phyloP scores from a whole-genome alignment of 2,888 invertebrate genomes.

The Pachymerium ferrugineum region DNA sequence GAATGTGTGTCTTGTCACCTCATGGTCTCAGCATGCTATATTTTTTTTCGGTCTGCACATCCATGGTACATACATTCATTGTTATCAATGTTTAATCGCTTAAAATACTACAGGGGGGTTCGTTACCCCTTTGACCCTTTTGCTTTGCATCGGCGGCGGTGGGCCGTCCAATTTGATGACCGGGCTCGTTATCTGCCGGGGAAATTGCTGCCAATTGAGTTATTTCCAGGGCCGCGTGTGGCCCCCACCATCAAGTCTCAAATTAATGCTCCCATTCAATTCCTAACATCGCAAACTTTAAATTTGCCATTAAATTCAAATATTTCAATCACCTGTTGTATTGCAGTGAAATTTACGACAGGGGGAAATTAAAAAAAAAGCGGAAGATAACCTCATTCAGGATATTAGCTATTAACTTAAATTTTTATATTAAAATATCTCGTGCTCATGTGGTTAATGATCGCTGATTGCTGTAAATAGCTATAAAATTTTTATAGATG shows the following conservation, averaged over 20 bases:
- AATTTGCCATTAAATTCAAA: slow-evolving; percentile 3
- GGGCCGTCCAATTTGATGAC: slow-evolving; percentile 8
- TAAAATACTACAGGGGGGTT: background rate
- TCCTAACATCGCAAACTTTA: background rate
- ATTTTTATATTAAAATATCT: background rate
- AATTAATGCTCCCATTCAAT: slow-evolving; percentile 9
- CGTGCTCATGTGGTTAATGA: background rate
- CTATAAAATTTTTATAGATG: background rate
- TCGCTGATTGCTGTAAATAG: background rate
- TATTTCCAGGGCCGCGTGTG: slow-evolving; percentile 8
- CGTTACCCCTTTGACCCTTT: slow-evolving; percentile 13
- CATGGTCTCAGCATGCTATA: background rate
- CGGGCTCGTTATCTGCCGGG: background rate
- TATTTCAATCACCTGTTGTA: slow-evolving; percentile 4
- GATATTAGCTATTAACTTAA: background rate
- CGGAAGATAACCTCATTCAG: background rate
- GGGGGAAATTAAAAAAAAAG: too few relatives aligned
- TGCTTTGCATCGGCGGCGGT: background rate
- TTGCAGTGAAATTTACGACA: background rate
- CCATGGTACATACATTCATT: background rate
- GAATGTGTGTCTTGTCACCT: background rate
- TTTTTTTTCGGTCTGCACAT: background rate
- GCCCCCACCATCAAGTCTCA: background rate
- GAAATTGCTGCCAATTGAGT: slow-evolving; percentile 13
- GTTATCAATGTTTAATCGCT: too few relatives aligned